These are phyloP conservation scores for Stomorhina lunata DNA, from an alignment of 2,888 invertebrate species.

Conservation along the genomic window DNA sequence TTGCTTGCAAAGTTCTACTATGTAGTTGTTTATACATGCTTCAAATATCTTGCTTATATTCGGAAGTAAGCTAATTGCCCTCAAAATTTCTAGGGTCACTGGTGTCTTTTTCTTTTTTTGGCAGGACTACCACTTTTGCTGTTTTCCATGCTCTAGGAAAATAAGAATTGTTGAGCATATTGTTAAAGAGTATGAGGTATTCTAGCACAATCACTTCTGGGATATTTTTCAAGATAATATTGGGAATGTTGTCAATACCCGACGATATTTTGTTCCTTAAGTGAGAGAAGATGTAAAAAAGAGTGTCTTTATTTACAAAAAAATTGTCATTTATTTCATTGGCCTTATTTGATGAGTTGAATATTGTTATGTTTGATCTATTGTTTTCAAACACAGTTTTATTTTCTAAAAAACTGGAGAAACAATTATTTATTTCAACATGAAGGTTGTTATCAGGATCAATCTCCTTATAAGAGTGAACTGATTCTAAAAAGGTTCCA, in stretches of 20 bases:
- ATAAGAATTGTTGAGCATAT: conserved; percentile 17
- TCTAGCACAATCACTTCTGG: neutral
- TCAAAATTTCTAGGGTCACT: neutral
- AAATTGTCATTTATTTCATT: neutral
- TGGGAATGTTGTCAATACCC: conserved; percentile 1
- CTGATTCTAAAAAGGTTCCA: conserved; percentile 12
- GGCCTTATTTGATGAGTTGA: neutral
- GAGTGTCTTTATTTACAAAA: neutral
- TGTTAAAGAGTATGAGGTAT: conserved; percentile 7
- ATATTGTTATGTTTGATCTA: neutral
- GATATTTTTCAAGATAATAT: conserved; percentile 15
- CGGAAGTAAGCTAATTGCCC: too few species aligned
- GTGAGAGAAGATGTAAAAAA: neutral
- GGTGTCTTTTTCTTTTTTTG: neutral
- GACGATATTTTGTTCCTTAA: neutral
- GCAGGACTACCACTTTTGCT: conserved; percentile 22
- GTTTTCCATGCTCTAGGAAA: conserved; percentile 27
- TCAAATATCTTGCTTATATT: too few species aligned
- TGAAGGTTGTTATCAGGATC: neutral
- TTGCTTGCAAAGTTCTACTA: too few species aligned
- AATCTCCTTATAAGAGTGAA: conserved; percentile 1
- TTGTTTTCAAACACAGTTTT: neutral
- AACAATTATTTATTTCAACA: conserved; percentile 2
- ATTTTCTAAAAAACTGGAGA: neutral
- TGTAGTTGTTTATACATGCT: too few species aligned